Evolutionary conservation across 1,140 invertebrate species (phyloP), one percentile per base, ranked within the genome.

Genomic region (Leucophenga varia): DNA sequence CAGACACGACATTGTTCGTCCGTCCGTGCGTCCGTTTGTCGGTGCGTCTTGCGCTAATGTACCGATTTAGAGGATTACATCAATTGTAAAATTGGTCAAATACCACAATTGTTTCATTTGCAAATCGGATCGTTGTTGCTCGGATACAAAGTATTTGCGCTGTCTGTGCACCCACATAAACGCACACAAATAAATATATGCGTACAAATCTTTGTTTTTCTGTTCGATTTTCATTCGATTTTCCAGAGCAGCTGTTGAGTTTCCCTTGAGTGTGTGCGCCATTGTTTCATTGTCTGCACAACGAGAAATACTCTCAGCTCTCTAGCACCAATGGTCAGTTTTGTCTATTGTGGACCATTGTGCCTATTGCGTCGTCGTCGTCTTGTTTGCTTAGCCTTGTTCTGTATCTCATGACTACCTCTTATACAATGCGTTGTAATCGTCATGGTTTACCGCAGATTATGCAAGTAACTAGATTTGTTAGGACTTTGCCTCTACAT

Each of bases 101-200:
- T 56, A 71, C 55, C 57, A 52, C 64, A 71, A 71, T 71, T 71
- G 67, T 71, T 68, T 68, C 67, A 61, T 64, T 61, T 58, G 57
- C 59, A 70, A 70, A 70, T 70, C 61, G 67, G 63, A 70, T 70
- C 60, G 65, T 43, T 47, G 51, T 61, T 67, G 63, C 59, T 34
- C 49, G 49, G 53, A 48, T 49, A 52, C 49, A 48, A 19, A 25
- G 10, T 25, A 25, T n/a, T n/a, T n/a, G n/a, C n/a, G n/a, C n/a
- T n/a, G n/a, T n/a, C n/a, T 10, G 10, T 25, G 5, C 22, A 25
- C 22, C 22, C 22, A 25, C 22, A 10, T 10, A 25, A 10, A 25
- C 22, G 16, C 19, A 28, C 18, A 30, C 21, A 49, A n/a, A n/a
- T n/a, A n/a, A n/a, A n/a, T n/a, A n/a, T n/a, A n/a, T n/a, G n/a